Evolutionary conservation across 2,113 vertebrate genomes (phyloP).

Genomic region (Mohoua ochrocephala): DNA sequence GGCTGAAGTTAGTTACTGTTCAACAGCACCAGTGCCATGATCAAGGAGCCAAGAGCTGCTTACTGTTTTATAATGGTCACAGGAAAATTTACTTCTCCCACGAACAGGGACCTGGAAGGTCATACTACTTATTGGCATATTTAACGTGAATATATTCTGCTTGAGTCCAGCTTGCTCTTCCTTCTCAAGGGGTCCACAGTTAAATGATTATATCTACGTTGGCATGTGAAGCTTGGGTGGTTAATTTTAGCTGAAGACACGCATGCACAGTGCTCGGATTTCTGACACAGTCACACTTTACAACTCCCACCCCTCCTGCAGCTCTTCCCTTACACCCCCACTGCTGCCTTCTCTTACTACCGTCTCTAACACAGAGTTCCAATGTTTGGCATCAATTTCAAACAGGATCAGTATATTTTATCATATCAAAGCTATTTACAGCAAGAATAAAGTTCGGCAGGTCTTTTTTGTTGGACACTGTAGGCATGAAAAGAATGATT

Average conservation of each 20-base stretch:
- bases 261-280: conserved; percentile 60
- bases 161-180: background rate
- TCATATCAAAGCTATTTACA: background rate
- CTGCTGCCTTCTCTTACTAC: background rate
- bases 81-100: conserved; percentile 82
- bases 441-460: background rate
- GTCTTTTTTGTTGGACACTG: background rate
- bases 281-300: conserved; percentile 53
- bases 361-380: background rate
- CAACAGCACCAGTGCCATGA: background rate
- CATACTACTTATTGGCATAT: conserved; percentile 70
- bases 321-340: background rate
- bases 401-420: background rate
- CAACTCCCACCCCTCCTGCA: background rate
- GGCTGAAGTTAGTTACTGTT: background rate
- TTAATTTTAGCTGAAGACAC: conserved; percentile 81
- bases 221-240: conserved; percentile 27
- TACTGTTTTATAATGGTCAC: conserved; percentile 85
- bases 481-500: background rate
- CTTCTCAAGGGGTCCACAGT: conserved; percentile 22
- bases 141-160: background rate
- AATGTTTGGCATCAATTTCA: background rate
- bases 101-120: conserved; percentile 74
- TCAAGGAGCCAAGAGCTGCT: conserved; percentile 48
- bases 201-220: conserved; percentile 16